A percentile compares a stretch with the other conserved stretches of the same genome.
Conservation (phyloP, 2,888 invertebrate genomes). For the Lochmaea crataegi region DNA sequence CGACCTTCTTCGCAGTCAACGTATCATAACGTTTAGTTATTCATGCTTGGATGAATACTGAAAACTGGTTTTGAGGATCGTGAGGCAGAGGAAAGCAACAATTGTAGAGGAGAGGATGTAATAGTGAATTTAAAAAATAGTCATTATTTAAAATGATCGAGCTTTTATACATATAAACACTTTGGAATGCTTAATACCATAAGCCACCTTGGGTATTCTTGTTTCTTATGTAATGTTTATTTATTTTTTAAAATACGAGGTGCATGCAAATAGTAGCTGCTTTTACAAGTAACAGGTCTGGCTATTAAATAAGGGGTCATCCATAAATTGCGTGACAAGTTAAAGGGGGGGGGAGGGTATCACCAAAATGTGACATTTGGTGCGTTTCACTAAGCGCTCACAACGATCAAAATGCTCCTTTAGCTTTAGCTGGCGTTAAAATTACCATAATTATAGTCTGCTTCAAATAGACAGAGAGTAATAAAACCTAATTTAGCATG, state of each 20-base stretch:
- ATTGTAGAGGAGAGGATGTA: not conserved
- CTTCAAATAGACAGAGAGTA: too few species aligned
- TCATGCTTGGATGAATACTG: conserved; percentile 14
- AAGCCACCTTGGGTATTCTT: not conserved
- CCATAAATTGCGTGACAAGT: too few species aligned
- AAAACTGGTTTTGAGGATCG: conserved; percentile 18
- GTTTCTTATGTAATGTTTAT: not conserved
- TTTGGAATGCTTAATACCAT: not conserved
- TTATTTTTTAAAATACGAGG: not conserved
- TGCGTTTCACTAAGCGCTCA: too few species aligned
- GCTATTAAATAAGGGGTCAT: too few species aligned
- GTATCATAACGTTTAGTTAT: not conserved
- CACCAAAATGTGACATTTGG: too few species aligned
- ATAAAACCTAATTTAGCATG: too few species aligned
- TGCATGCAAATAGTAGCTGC: not conserved
- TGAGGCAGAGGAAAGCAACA: not conserved
- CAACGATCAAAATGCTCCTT: too few species aligned
- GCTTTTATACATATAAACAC: too few species aligned
- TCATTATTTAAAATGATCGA: not conserved
- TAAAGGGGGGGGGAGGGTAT: too few species aligned
- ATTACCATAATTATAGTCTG: too few species aligned
- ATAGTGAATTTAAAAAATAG: not conserved
- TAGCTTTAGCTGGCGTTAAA: too few species aligned
- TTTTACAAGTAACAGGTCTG: too few species aligned
- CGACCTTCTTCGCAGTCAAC: not conserved